These are phyloP conservation scores for Athene noctua DNA, from an alignment of 2,113 vertebrate genomes.

Conservation along the genomic window DNA sequence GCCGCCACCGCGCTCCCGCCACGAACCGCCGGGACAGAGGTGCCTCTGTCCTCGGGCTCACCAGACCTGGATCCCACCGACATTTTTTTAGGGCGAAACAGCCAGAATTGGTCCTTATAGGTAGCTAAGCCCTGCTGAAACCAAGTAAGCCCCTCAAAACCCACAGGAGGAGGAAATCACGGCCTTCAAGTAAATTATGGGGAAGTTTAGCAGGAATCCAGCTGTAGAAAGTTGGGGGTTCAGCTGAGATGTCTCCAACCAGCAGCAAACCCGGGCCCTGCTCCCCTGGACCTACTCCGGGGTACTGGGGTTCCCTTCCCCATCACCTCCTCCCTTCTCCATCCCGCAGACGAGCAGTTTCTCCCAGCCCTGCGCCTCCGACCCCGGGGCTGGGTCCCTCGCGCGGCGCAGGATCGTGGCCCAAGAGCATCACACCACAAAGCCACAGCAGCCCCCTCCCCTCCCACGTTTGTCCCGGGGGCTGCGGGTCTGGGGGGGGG, in stretches of 20 bases:
- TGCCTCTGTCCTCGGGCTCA: neutral
- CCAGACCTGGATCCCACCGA: neutral
- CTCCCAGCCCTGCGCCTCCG: accelerated
- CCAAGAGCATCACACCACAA: neutral
- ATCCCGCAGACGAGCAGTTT: neutral
- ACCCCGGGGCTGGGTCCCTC: neutral
- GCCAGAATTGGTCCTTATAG: neutral
- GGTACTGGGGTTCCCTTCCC: neutral
- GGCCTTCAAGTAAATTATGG: neutral
- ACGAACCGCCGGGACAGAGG: neutral
- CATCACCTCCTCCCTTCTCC: neutral
- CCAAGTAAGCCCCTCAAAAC: neutral
- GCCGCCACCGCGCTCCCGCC: neutral
- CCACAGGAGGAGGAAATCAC: neutral
- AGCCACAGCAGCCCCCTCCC: accelerated
- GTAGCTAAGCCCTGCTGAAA: neutral
- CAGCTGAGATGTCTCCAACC: neutral
- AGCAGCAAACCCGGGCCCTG: accelerated
- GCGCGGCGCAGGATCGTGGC: neutral
- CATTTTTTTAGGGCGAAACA: neutral
- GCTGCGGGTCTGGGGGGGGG: neutral
- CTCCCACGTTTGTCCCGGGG: too few species aligned
- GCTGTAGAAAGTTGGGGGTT: neutral
- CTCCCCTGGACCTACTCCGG: neutral
- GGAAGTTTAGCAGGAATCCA: neutral